These are phyloP conservation scores for Eufriesea mexicana DNA, from an alignment of 1,140 invertebrate genomes.

Conservation along the genomic window DNA sequence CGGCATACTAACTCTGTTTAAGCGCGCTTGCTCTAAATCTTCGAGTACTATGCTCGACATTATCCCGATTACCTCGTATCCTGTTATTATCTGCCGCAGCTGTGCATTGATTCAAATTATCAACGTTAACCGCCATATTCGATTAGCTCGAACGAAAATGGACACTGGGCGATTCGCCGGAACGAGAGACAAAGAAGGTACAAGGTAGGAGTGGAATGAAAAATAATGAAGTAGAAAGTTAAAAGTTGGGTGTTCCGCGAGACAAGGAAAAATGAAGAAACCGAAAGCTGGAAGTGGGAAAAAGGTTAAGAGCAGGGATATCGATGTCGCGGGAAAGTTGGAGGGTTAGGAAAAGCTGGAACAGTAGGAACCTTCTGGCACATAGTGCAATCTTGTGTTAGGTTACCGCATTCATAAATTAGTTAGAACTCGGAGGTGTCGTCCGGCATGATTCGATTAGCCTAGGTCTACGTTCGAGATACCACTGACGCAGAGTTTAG, in stretches of 20 bases:
- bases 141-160: background rate
- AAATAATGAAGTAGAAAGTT: too few species aligned
- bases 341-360: constrained; percentile 15
- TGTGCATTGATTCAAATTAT: background rate
- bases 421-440: constrained; percentile 62
- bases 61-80: constrained; percentile 2
- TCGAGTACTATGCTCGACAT: background rate
- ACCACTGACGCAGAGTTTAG: background rate
- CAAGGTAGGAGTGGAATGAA: too few species aligned
- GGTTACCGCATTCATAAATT: constrained; percentile 69
- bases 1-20: background rate
- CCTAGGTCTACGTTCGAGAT: constrained; percentile 1
- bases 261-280: background rate
- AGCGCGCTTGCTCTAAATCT: background rate
- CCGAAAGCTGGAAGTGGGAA: background rate
- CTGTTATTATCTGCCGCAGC: background rate
- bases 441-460: constrained; percentile 56
- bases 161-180: too few species aligned
- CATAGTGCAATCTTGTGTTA: constrained; percentile 69
- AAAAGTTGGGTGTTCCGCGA: too few species aligned
- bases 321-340: constrained; percentile 45
- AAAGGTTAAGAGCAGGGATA: background rate
- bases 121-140: background rate
- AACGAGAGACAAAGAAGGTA: too few species aligned
- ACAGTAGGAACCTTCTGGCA: constrained; percentile 27